phyloP scores from a whole-genome alignment of 2,888 invertebrate species.

The Eristalinus aeneus region DNA sequence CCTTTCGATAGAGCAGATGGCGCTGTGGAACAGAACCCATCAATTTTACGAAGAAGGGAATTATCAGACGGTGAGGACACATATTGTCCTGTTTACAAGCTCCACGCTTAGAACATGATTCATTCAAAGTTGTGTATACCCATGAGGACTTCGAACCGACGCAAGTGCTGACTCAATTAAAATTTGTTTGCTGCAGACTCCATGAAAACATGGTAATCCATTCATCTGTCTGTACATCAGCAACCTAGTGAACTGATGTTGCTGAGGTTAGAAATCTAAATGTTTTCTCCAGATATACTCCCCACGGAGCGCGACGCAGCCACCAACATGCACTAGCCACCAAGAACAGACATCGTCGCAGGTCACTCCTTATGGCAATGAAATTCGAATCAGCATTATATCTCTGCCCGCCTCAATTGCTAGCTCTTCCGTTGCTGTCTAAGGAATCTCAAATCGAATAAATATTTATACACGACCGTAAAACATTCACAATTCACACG shows the following conservation, averaged over 20 bases:
- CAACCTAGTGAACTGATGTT: not conserved
- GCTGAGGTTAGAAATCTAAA: slow-evolving; percentile 19
- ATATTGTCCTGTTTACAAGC: not conserved
- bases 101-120: not conserved
- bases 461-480: slow-evolving; percentile 50
- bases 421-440: not conserved
- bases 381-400: slow-evolving; percentile 46
- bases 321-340: not conserved
- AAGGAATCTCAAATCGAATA: slow-evolving; percentile 41
- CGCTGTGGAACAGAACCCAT: too few species aligned
- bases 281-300: slow-evolving; percentile 2
- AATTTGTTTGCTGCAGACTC: slow-evolving; percentile 9
- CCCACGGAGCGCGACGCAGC: not conserved
- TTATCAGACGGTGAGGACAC: not conserved
- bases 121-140: not conserved
- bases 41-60: too few species aligned
- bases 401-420: not conserved
- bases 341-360: slow-evolving; percentile 1
- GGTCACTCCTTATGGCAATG: slow-evolving; percentile 39
- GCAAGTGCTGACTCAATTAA: slow-evolving; percentile 47
- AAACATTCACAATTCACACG: slow-evolving; percentile 49
- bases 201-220: not conserved
- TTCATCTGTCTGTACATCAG: not conserved
- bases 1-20: too few species aligned
- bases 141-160: slow-evolving; percentile 8